Evolutionary conservation across 2,113 vertebrate genomes (phyloP).

Genomic region (Diphyllodes magnificus): DNA sequence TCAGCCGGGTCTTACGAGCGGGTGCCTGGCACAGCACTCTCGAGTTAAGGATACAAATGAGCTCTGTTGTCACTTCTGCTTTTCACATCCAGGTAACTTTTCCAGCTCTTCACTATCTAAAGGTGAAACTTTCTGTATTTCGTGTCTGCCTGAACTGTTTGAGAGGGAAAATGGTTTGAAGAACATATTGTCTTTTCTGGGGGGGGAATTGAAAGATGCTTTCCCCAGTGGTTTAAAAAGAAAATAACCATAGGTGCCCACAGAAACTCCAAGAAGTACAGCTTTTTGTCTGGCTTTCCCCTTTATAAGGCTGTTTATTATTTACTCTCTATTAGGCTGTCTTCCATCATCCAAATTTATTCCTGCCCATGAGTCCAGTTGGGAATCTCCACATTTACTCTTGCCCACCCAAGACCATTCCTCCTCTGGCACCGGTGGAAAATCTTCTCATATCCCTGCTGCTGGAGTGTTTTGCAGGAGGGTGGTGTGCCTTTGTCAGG

Average conservation of each 20-base stretch:
- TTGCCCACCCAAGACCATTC: not conserved
- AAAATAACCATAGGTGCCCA: not conserved
- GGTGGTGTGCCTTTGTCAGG: not conserved
- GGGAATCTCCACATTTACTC: not conserved
- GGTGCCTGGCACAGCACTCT: not conserved
- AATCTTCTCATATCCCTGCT: not conserved
- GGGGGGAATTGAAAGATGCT: not conserved
- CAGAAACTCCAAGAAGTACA: not conserved
- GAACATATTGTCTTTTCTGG: not conserved
- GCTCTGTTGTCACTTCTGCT: not conserved
- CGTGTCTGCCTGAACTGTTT: not conserved
- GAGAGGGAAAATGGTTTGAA: not conserved
- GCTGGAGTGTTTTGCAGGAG: not conserved
- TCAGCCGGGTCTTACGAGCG: not conserved
- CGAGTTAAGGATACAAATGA: not conserved
- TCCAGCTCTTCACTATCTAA: not conserved
- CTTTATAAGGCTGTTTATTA: not conserved
- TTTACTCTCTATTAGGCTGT: not conserved
- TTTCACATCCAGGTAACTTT: not conserved
- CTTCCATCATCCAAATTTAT: not conserved
- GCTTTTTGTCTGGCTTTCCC: not conserved
- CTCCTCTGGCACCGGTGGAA: not conserved
- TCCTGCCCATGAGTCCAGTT: not conserved
- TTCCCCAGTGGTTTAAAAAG: not conserved
- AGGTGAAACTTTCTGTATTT: not conserved